Percentiles rank a stretch among this genome's conserved stretches.
phyloP scores from a whole-genome alignment of 2,113 vertebrate genomes.

The Strigops habroptila region DNA sequence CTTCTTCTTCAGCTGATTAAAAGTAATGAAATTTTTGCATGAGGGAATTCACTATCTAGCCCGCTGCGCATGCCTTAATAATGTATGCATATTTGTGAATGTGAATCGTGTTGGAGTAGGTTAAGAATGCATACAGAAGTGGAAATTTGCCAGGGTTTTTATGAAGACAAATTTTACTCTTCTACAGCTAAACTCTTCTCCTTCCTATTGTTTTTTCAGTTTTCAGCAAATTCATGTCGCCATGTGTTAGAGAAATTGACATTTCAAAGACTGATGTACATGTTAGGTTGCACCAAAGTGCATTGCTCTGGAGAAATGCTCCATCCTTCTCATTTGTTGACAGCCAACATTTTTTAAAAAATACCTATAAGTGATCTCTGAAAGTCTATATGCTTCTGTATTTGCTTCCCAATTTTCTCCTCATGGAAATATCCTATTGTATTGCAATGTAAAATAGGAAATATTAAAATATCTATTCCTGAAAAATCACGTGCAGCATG shows the following conservation, averaged over 20 bases:
- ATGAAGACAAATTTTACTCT: constrained; percentile 22
- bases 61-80: constrained; percentile 5
- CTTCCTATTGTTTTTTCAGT: constrained; percentile 14
- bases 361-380: background rate
- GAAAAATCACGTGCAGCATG: background rate
- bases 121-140: constrained; percentile 39
- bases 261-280: constrained; percentile 36
- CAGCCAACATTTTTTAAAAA: background rate
- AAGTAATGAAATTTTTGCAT: background rate
- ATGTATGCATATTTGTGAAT: constrained; percentile 10
- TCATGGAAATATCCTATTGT: background rate
- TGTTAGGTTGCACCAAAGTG: background rate
- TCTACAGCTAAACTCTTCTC: constrained; percentile 4
- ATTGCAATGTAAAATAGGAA: background rate
- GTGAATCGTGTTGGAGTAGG: constrained; percentile 16
- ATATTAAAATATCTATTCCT: background rate
- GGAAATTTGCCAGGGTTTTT: background rate
- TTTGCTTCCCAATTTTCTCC: background rate
- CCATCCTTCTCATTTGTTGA: background rate
- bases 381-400: accelerated
- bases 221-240: constrained; percentile 56
- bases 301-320: constrained; percentile 11
- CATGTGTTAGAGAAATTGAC: constrained; percentile 30
- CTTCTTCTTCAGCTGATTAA: background rate
- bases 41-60: background rate